Evolutionary conservation across 2,888 invertebrate species (phyloP), one percentile per base, ranked within the genome.

Genomic region (Venusia cambrica): DNA sequence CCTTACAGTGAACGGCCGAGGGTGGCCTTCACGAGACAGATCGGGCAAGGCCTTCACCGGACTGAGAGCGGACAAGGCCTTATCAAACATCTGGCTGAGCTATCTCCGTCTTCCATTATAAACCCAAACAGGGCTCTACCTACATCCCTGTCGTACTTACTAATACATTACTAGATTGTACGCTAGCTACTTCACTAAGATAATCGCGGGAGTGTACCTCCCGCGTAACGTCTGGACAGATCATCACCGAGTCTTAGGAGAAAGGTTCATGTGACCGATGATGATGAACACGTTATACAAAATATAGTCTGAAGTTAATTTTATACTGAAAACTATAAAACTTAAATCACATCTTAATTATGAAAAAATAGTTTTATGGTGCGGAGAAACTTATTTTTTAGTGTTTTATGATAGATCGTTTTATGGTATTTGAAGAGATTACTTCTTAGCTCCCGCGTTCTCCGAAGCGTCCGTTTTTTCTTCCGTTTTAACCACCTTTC

Each of bases 401-500:
- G 28, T 21, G 24, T 28, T 38, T 33, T 29, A 24, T 30, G 27
- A 18, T 31, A 16, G 24, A 26, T 26, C 26, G 20, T 21, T 19
- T 5, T 13, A 8, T 19, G 15, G 12, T 30, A 26, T 34, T 19
- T 16, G 28, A n/a, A 26, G 26, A 30, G 30, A 45, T 57, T 78
- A 80, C 66, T 83, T 81, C 64, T 79, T 79, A 22, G 42, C 43
- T 38, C 49, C 51, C 13, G 56, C 48, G 40, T 57, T 67, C 37
- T 81, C 85, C 7, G 80, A 70, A 14, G 75, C 78, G 61, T 84
- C 87, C 55, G 60, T 62, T 47, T 87, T 87, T 48, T 87, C 88
- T 39, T 88, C 88, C 5, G 83, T 88, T 61, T 87, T 88, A 21
- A 84, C 78, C 40, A 88, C 78, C 44, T 88, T 88, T 20, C 84